Evolutionary conservation across 2,113 vertebrate species (phyloP).

Genomic region (Toxotes jaculatrix): DNA sequence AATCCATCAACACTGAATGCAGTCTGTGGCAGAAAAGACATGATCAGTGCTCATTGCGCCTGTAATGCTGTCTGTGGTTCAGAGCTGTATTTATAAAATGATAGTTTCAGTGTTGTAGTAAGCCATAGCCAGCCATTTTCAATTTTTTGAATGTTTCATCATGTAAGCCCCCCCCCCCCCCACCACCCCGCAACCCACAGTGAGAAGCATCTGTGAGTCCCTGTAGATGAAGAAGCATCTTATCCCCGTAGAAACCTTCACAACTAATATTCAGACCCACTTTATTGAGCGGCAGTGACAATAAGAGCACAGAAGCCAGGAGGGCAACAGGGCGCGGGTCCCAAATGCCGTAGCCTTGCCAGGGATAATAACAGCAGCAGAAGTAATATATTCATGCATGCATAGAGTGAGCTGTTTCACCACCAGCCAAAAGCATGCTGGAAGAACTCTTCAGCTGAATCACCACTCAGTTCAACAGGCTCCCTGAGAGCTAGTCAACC

Average conservation of each 20-base stretch:
- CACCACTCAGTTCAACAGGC: slow-evolving; percentile 63
- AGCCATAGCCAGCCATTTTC: slow-evolving; percentile 41
- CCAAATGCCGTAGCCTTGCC: slow-evolving; percentile 63
- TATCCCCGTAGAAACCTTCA: slow-evolving; percentile 26
- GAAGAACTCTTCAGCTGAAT: slow-evolving; percentile 69
- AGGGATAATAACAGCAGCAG: slow-evolving; percentile 75
- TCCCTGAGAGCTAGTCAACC: slow-evolving; percentile 53
- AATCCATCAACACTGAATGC: slow-evolving; percentile 36
- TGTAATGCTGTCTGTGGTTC: slow-evolving; percentile 30
- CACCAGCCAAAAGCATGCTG: slow-evolving; percentile 67
- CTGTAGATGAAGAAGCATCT: slow-evolving; percentile 36
- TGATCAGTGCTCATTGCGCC: slow-evolving; percentile 8
- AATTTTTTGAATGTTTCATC: slow-evolving; percentile 57
- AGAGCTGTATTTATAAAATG: slow-evolving; percentile 46
- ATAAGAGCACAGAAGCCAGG: slow-evolving; percentile 59
- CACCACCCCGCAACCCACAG: not conserved
- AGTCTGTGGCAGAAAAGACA: slow-evolving; percentile 7
- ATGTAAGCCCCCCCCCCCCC: slow-evolving; percentile 16
- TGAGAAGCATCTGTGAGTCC: slow-evolving; percentile 34
- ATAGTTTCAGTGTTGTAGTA: slow-evolving; percentile 36
- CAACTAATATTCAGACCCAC: slow-evolving; percentile 33
- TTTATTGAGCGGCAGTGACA: slow-evolving; percentile 66
- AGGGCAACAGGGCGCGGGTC: slow-evolving; percentile 66
- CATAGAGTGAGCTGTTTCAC: slow-evolving; percentile 69
- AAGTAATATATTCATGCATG: slow-evolving; percentile 79